A percentile compares a stretch with the other conserved stretches of the same genome.
These are phyloP conservation scores for Litoditis marina DNA, from an alignment of 2,888 invertebrate genomes.

Conservation along the genomic window DNA sequence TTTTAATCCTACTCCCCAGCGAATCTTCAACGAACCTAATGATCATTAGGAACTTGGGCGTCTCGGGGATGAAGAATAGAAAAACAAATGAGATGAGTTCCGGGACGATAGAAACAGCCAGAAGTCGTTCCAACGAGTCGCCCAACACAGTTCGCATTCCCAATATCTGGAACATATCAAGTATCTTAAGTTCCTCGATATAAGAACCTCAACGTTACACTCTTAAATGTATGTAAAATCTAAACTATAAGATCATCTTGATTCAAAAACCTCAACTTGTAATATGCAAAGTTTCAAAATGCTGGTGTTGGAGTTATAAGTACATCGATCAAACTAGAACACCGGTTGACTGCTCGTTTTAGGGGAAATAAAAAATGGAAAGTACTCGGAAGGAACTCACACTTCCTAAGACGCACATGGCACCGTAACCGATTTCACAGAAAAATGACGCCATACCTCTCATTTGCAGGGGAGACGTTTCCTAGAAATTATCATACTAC, in stretches of 20 bases:
- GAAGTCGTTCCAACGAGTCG: conserved; percentile 38
- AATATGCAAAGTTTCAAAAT: no score
- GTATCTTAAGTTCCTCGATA: no score
- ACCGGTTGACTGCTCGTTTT: no score
- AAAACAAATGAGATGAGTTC: conserved; percentile 41
- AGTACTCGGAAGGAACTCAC: conserved; percentile 16
- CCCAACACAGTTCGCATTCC: conserved; percentile 53
- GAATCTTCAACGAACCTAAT: conserved; percentile 36
- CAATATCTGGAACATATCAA: conserved; percentile 22
- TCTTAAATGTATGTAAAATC: no score
- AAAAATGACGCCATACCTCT: conserved; percentile 52
- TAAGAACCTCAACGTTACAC: no score
- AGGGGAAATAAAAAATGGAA: neutral
- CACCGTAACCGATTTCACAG: conserved; percentile 54
- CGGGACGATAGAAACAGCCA: conserved; percentile 48
- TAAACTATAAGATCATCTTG: no score
- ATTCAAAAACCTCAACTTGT: no score
- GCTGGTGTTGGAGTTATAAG: no score
- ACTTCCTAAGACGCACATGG: conserved; percentile 53
- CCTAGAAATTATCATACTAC: conserved; percentile 23
- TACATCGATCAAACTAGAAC: no score
- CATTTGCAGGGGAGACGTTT: conserved; percentile 45
- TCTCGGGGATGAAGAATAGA: conserved; percentile 49
- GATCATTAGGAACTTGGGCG: conserved; percentile 54
- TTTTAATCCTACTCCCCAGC: no score